Percentiles rank a stretch among this genome's conserved stretches.
These are phyloP conservation scores for Calliopum simillimum DNA, from an alignment of 2,888 invertebrate genomes.

Conservation along the genomic window DNA sequence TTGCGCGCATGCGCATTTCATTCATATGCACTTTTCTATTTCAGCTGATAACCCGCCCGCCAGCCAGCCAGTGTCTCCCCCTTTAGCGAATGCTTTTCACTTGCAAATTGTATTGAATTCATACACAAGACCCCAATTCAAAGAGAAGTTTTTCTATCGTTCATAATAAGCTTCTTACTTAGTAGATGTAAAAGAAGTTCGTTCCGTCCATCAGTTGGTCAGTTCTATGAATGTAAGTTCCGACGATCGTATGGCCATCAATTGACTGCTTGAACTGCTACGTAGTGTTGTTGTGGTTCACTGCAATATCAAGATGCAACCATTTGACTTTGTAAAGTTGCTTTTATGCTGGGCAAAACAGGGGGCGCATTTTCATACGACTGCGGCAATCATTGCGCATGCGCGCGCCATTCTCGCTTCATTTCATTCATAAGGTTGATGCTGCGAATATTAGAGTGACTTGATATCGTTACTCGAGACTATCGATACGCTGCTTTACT, in stretches of 20 bases:
- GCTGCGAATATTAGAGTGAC: neutral
- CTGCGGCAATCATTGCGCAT: conserved; percentile 14
- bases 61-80: neutral
- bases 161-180: neutral
- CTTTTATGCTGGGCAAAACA: neutral
- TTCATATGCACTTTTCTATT: neutral
- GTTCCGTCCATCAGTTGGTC: no score
- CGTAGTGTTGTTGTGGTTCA: neutral
- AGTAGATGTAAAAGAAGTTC: neutral
- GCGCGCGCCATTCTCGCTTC: neutral
- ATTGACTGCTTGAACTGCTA: no score
- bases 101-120: no score
- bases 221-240: neutral
- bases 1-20: neutral
- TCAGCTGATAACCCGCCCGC: neutral
- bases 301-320: conserved; percentile 11
- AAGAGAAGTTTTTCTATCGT: neutral
- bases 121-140: neutral
- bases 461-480: no score
- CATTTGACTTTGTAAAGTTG: conserved; percentile 9
- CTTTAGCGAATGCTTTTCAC: no score
- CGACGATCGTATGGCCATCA: no score
- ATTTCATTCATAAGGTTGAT: conserved; percentile 24
- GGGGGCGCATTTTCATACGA: conserved; percentile 1
- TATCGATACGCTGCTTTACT: no score